Conservation (phyloP, 2,113 vertebrate genomes). For the Andinoacara biseriatus region DNA sequence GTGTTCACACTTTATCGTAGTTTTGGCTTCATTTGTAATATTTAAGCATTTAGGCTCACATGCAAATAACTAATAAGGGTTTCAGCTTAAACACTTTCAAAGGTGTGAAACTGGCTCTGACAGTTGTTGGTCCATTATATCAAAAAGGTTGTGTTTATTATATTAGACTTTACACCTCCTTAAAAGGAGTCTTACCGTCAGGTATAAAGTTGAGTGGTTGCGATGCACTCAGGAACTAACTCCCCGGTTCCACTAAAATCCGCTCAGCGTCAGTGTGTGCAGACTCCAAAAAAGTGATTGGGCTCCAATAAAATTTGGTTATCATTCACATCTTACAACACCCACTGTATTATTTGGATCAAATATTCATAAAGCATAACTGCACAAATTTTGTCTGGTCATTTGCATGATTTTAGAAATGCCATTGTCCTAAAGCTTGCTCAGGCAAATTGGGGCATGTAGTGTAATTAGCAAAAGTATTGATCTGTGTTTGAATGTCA, state of each 20-base stretch:
- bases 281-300: background rate
- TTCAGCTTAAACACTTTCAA: background rate
- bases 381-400: background rate
- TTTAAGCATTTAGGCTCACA: background rate
- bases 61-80: background rate
- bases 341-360: background rate
- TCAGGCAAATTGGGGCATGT: accelerated
- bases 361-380: accelerated
- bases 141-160: background rate
- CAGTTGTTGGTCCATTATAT: background rate
- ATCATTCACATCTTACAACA: background rate
- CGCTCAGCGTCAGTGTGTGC: background rate
- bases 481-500: background rate
- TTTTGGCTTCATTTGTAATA: background rate
- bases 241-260: background rate
- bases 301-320: background rate
- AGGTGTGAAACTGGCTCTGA: background rate
- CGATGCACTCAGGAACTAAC: background rate
- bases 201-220: background rate
- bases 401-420: background rate
- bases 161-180: background rate
- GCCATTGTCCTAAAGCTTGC: background rate
- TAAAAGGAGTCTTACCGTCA: background rate
- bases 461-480: accelerated
- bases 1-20: background rate